These are phyloP conservation scores for Tenthredo notha DNA, from an alignment of 2,888 invertebrate genomes.

Conservation along the genomic window DNA sequence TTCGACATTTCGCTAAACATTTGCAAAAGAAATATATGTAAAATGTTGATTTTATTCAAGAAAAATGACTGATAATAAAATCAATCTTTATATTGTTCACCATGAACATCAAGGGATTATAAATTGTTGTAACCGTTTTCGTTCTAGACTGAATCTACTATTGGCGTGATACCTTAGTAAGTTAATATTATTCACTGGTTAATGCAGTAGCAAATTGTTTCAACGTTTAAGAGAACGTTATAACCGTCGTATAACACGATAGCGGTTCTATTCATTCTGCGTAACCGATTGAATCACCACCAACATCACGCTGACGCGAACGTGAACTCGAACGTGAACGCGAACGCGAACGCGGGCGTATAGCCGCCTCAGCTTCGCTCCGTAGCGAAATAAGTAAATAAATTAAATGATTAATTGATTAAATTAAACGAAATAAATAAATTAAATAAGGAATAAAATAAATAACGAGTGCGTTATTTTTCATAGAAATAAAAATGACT, in stretches of 20 bases:
- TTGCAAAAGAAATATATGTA: too few species aligned
- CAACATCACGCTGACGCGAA: not conserved
- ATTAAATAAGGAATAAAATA: too few species aligned
- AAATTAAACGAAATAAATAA: too few species aligned
- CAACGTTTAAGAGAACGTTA: conserved; percentile 14
- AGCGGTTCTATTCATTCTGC: not conserved
- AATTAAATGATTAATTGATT: too few species aligned
- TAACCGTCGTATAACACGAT: not conserved
- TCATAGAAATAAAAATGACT: not conserved
- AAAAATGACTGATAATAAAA: too few species aligned
- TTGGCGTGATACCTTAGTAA: not conserved
- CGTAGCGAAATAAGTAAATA: not conserved
- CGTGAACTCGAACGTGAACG: not conserved
- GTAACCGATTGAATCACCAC: conserved; percentile 25
- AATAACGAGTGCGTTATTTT: too few species aligned
- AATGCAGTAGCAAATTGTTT: conserved; percentile 17
- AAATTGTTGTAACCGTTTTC: not conserved
- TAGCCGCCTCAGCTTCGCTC: not conserved
- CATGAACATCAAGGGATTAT: not conserved
- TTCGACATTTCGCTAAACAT: too few species aligned
- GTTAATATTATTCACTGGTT: conserved; percentile 10
- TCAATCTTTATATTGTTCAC: too few species aligned
- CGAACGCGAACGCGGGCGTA: too few species aligned
- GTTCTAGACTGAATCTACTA: not conserved
- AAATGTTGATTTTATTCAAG: too few species aligned